A percentile compares a stretch with the other conserved stretches of the same genome.
Conservation (phyloP, 1,140 invertebrate species). For the Temnothorax nylanderi region DNA sequence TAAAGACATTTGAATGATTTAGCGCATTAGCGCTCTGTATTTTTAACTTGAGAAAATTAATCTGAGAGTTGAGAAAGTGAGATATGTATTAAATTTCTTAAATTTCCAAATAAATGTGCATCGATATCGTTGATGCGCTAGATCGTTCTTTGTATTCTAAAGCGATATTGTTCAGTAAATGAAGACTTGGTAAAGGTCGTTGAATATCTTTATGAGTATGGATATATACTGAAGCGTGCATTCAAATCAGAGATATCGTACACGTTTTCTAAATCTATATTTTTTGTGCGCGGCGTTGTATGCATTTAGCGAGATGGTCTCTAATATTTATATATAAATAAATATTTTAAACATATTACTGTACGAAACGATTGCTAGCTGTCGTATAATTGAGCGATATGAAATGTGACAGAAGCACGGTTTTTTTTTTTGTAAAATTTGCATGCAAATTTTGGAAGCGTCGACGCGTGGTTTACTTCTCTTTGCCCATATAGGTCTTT, state of each 20-base stretch:
- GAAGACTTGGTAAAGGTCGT: neutral
- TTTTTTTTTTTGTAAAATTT: conserved; percentile 38
- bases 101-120: neutral
- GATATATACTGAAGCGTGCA: neutral
- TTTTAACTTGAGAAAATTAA: neutral
- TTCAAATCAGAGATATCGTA: neutral
- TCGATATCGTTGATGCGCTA: neutral
- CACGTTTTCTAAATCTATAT: neutral
- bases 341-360: neutral
- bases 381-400: neutral
- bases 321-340: neutral
- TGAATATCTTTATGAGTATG: neutral
- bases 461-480: conserved; percentile 11
- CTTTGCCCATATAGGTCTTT: conserved; percentile 73
- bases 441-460: conserved; percentile 26
- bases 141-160: neutral
- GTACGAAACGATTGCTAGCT: neutral
- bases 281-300: neutral
- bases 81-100: neutral
- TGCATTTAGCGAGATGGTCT: conserved; percentile 35
- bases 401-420: neutral
- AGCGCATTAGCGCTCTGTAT: neutral
- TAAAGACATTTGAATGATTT: neutral
- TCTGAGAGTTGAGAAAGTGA: neutral
- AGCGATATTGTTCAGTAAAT: neutral